Conservation (phyloP, 2,113 vertebrate species). For the Asarcornis scutulata region DNA sequence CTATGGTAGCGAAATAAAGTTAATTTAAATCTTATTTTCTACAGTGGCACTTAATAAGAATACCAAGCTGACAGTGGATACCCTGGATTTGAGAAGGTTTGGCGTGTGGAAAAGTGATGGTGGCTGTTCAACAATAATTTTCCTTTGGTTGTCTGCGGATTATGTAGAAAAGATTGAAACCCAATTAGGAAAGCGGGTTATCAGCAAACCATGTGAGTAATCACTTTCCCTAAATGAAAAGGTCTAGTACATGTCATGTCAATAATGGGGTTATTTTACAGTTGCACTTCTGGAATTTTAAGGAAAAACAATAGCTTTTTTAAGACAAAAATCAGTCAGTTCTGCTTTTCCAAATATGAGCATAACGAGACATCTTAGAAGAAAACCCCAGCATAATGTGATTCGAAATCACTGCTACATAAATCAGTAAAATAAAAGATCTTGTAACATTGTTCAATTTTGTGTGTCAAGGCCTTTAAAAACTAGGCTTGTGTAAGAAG, state of each 20-base stretch:
- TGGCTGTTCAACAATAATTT: slow-evolving; percentile 69
- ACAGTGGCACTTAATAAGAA: slow-evolving; percentile 72
- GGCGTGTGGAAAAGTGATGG: slow-evolving; percentile 75
- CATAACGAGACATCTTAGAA: background rate
- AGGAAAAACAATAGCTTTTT: background rate
- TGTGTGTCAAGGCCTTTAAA: background rate
- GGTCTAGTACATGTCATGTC: background rate
- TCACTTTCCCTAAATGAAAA: background rate
- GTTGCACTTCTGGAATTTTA: background rate
- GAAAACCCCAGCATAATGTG: background rate
- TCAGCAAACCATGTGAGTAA: slow-evolving; percentile 76
- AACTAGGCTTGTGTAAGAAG: background rate
- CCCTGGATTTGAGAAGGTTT: slow-evolving; percentile 74
- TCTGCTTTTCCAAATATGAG: background rate
- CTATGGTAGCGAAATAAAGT: background rate
- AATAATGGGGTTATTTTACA: background rate
- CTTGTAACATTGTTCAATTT: background rate
- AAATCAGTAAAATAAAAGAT: too few species aligned
- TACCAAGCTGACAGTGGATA: slow-evolving; percentile 74
- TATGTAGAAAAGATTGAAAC: slow-evolving; percentile 76
- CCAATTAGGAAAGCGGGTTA: slow-evolving; percentile 59
- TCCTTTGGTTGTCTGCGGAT: slow-evolving; percentile 82
- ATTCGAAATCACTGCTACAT: background rate
- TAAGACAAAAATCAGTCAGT: background rate
- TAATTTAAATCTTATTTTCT: slow-evolving; percentile 32